phyloP scores from a whole-genome alignment of 2,797 vertebrate species.

The Anguilla anguilla region DNA sequence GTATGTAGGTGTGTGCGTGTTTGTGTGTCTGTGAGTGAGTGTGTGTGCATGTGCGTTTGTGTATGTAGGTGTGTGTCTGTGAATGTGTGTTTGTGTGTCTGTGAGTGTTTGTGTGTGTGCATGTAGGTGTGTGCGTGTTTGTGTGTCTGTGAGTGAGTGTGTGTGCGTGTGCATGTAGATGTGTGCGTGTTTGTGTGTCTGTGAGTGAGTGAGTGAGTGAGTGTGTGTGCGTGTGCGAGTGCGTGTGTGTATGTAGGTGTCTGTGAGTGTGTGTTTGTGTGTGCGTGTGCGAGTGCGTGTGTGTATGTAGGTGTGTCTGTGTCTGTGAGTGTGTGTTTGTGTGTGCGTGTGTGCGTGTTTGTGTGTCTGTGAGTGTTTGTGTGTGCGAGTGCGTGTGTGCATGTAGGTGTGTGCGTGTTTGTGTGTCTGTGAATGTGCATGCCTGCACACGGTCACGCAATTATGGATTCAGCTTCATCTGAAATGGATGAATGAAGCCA shows the following conservation, averaged over 20 bases:
- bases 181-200: too few relatives aligned
- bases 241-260: not conserved
- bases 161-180: not conserved
- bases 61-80: too few relatives aligned
- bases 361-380: not conserved
- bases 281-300: not conserved
- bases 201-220: too few relatives aligned
- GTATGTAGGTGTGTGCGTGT: not conserved
- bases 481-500: slow-evolving; percentile 13
- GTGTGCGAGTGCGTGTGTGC: not conserved
- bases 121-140: too few relatives aligned
- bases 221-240: not conserved
- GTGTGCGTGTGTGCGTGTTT: not conserved
- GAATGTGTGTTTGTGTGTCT: too few relatives aligned
- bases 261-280: not conserved
- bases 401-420: not conserved
- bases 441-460: not conserved
- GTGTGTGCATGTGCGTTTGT: not conserved
- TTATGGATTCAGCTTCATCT: slow-evolving; percentile 13
- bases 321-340: not conserved
- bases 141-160: too few relatives aligned
- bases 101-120: not conserved
- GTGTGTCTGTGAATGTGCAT: not conserved
- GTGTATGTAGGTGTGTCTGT: not conserved
- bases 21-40: not conserved